phyloP scores from a whole-genome alignment of 1,140 invertebrate genomes.

The Cotesia vestalis region DNA sequence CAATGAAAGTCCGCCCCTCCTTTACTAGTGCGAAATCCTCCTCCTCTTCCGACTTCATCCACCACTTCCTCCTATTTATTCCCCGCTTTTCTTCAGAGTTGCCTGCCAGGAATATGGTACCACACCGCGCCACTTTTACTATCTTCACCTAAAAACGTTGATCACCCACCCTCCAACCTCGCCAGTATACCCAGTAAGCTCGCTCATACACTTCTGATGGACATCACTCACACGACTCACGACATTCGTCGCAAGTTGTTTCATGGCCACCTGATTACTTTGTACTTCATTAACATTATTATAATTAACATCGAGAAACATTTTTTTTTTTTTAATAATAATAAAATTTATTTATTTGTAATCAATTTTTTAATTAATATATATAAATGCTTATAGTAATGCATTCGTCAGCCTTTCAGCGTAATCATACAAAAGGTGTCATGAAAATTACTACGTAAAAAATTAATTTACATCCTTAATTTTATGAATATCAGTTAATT shows the following conservation, averaged over 20 bases:
- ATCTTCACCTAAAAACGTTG: conserved; percentile 58
- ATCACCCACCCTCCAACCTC: conserved; percentile 31
- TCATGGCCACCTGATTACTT: conserved; percentile 10
- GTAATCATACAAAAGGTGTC: background rate
- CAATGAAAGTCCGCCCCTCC: conserved; percentile 63
- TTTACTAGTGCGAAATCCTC: conserved; percentile 33
- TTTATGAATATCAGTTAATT: background rate
- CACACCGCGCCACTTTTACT: conserved; percentile 56
- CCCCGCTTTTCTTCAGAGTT: no score
- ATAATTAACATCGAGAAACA: background rate
- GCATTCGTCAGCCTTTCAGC: conserved; percentile 4
- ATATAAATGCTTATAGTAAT: conserved; percentile 9
- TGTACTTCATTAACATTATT: background rate
- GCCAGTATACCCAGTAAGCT: conserved; percentile 35
- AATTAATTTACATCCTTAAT: background rate
- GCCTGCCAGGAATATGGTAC: conserved; percentile 46
- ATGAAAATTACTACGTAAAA: background rate
- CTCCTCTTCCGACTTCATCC: conserved; percentile 40
- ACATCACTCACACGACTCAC: background rate
- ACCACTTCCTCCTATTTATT: conserved; percentile 38
- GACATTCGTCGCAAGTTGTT: conserved; percentile 21
- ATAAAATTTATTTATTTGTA: background rate
- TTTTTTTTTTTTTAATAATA: background rate
- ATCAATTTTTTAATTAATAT: background rate
- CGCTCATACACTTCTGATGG: conserved; percentile 13